Evolutionary conservation across 2,797 vertebrate genomes (phyloP), one percentile per base, ranked within the genome.

Genomic region (Micropoecilia bifurca): DNA sequence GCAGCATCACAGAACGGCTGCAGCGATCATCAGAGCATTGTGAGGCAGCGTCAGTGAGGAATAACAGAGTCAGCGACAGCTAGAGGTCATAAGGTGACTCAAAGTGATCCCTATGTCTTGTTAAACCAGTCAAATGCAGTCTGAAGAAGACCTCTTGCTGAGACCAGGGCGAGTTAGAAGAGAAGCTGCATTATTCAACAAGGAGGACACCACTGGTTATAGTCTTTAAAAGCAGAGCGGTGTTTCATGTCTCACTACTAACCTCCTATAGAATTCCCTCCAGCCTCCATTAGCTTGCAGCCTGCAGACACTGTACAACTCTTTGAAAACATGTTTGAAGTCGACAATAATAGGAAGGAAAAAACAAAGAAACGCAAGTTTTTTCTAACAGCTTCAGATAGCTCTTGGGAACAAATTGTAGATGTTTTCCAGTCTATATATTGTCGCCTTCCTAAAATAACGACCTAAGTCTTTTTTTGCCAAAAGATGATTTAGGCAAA

Each of bases 81-180:
- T 78, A 71, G 77, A 83, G 74, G 85, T 79, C 43, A 68, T 4
- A 48, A 82, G 88, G 83, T 85, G 77, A 86, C 78, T 39, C 18
- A 46, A 75, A 77, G 77, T 78, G 80, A 80, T 74, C 85, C 83
- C 72, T 36, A 80, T 77, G 83, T 8, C 79, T 59, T 25, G 5
- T 8, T 69, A 88, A 93, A 93, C 94, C 90, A 92, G 94, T 92
- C 85, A 86, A 78, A 94, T 94, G 93, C 91, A 88, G 92, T 94
- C 85, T 87, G 80, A 33, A 77, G 55, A 77, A 79, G 73, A 77
- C 81, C 83, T 87, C 76, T 53, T 66, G 85, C 79, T 50, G 80
- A 78, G 80, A 85, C 80, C 41, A 72, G 85, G 74, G 84, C 75
- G 75, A 61, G 18, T 36, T 77, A 75, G 79, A 4, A 13, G 28